phyloP scores from a whole-genome alignment of 1,140 invertebrate species.

The Zophobas atratus region DNA sequence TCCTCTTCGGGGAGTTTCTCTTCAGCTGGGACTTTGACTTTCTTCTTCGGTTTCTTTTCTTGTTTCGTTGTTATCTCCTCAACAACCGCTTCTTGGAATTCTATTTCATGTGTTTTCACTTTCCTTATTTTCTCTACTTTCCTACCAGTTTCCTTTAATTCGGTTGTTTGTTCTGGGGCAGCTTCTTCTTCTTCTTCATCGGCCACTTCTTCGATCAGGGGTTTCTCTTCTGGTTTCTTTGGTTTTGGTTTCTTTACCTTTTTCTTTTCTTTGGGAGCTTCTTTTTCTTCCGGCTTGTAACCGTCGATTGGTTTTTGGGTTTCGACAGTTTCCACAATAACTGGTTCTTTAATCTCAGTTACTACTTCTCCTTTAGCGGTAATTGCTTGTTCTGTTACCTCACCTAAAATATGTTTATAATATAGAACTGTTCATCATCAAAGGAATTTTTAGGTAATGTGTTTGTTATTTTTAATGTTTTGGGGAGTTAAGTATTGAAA shows the following conservation, averaged over 20 bases:
- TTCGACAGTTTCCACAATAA: slow-evolving; percentile 59
- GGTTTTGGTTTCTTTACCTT: slow-evolving; percentile 60
- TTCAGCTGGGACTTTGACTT: too few species aligned
- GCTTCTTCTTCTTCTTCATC: slow-evolving; percentile 61
- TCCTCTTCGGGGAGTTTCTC: background rate
- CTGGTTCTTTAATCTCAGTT: slow-evolving; percentile 58
- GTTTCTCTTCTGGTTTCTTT: slow-evolving; percentile 62
- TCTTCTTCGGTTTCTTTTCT: slow-evolving; percentile 9
- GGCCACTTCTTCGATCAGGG: slow-evolving; percentile 60
- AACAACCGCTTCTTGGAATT: slow-evolving; percentile 45
- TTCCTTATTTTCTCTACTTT: slow-evolving; percentile 62
- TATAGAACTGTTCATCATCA: background rate
- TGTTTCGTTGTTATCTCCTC: slow-evolving; percentile 41
- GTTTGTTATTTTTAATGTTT: slow-evolving; percentile 18
- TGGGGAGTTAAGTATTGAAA: slow-evolving; percentile 15
- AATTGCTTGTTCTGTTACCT: slow-evolving; percentile 31
- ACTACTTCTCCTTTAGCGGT: slow-evolving; percentile 54
- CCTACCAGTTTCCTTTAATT: slow-evolving; percentile 60
- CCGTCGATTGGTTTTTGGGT: slow-evolving; percentile 62
- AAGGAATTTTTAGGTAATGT: slow-evolving; percentile 7
- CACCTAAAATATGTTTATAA: slow-evolving; percentile 57
- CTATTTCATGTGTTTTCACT: slow-evolving; percentile 37
- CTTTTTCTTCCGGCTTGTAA: slow-evolving; percentile 58
- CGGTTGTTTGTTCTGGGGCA: slow-evolving; percentile 65
- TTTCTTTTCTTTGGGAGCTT: slow-evolving; percentile 63